Evolutionary conservation across 1,140 invertebrate genomes (phyloP).

Genomic region (Mactra quadrangularis): DNA sequence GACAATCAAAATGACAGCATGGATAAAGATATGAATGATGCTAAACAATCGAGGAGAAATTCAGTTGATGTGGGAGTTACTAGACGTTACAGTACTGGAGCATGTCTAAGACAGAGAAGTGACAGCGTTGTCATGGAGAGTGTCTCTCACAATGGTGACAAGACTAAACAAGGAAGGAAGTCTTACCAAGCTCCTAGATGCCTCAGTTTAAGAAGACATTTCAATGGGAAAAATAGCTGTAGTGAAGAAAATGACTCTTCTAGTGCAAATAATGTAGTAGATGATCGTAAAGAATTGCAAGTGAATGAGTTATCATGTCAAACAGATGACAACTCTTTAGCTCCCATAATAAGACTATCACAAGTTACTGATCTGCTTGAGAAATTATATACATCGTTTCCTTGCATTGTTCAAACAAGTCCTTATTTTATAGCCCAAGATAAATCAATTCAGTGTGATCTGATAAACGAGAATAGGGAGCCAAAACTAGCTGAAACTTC

Average conservation of each 20-base stretch:
- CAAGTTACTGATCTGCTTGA: constrained; percentile 31
- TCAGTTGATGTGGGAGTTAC: too few species aligned
- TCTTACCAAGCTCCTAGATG: constrained; percentile 9
- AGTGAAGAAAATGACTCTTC: constrained; percentile 22
- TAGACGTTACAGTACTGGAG: too few species aligned
- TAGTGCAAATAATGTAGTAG: neutral
- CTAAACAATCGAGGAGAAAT: neutral
- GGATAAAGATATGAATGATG: constrained; percentile 75
- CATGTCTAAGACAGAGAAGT: too few species aligned
- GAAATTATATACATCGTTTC: constrained; percentile 47
- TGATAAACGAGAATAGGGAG: neutral
- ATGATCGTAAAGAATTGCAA: neutral
- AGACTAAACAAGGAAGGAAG: too few species aligned
- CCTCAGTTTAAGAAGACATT: constrained; percentile 16
- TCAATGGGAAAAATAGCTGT: constrained; percentile 4
- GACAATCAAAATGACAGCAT: constrained; percentile 80
- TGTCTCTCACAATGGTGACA: too few species aligned
- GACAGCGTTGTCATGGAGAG: too few species aligned
- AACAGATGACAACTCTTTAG: constrained; percentile 69
- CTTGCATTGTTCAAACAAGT: constrained; percentile 32
- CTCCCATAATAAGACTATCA: constrained; percentile 65
- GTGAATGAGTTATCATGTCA: constrained; percentile 49
- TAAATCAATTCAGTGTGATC: constrained; percentile 64
- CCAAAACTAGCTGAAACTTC: neutral
- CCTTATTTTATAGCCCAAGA: constrained; percentile 67